Conservation (phyloP, 2,888 invertebrate species). For the Hybos culiciformis region DNA sequence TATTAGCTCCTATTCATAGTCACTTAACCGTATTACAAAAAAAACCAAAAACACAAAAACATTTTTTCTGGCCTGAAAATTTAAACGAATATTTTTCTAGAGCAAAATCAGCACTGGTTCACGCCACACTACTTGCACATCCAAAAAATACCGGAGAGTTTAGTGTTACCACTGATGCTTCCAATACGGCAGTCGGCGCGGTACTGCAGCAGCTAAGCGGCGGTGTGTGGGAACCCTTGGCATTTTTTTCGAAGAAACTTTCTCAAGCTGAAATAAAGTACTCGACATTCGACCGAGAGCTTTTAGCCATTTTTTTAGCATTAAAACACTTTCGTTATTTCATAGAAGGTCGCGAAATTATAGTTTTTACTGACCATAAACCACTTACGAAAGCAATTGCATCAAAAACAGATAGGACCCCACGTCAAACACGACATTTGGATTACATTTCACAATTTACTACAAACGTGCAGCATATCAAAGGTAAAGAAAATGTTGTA, state of each 20-base stretch:
- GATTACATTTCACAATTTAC: too few relatives aligned
- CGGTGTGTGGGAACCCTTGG: slow-evolving; percentile 23
- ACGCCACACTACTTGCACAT: slow-evolving; percentile 18
- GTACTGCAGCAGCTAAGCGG: slow-evolving; percentile 23
- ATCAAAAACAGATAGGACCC: slow-evolving; percentile 19
- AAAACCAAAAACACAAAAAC: not conserved
- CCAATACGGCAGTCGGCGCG: slow-evolving; percentile 26
- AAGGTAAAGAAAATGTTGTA: not conserved
- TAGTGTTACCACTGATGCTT: slow-evolving; percentile 17
- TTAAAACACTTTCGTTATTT: slow-evolving; percentile 25
- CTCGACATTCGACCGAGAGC: slow-evolving; percentile 26
- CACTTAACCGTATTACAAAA: not conserved
- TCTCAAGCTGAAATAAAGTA: slow-evolving; percentile 22
- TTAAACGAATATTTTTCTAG: not conserved
- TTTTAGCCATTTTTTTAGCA: slow-evolving; percentile 26
- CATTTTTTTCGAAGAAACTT: slow-evolving; percentile 26
- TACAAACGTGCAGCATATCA: too few relatives aligned
- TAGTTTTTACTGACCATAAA: slow-evolving; percentile 24
- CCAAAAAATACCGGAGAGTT: too few relatives aligned
- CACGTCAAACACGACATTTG: too few relatives aligned
- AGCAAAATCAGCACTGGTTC: not conserved
- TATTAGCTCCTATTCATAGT: not conserved
- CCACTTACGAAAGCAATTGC: slow-evolving; percentile 22
- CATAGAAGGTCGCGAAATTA: slow-evolving; percentile 25
- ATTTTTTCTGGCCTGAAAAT: not conserved